These are phyloP conservation scores for Epinotia bilunana DNA, from an alignment of 2,888 invertebrate species.

Conservation along the genomic window DNA sequence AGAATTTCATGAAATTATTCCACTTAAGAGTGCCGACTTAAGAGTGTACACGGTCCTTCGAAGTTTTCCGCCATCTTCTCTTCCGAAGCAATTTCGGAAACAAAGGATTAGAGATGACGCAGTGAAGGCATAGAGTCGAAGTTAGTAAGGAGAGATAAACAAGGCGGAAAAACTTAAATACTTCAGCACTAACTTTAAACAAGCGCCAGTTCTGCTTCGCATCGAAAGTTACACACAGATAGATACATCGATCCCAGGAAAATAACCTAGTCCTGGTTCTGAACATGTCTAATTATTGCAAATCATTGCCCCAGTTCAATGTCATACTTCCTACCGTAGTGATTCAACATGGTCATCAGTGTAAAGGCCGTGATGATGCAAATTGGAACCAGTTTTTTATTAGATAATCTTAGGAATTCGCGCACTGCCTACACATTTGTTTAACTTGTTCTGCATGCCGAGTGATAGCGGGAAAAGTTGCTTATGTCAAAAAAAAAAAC, in stretches of 20 bases:
- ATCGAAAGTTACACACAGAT: not conserved
- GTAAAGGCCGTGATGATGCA: constrained; percentile 37
- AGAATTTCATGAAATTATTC: too few species aligned
- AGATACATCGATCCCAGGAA: not conserved
- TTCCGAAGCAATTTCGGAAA: too few species aligned
- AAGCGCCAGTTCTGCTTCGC: not conserved
- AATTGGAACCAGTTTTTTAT: constrained; percentile 45
- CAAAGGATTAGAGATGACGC: too few species aligned
- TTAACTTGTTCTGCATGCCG: not conserved
- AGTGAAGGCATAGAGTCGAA: too few species aligned
- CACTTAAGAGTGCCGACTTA: too few species aligned
- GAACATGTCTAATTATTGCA: constrained; percentile 13
- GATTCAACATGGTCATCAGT: constrained; percentile 42
- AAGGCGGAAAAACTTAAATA: too few species aligned
- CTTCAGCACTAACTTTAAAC: not conserved
- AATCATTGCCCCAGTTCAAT: constrained; percentile 29
- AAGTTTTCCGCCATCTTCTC: too few species aligned
- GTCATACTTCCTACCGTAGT: constrained; percentile 36
- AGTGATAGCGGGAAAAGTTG: constrained; percentile 7
- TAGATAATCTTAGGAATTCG: constrained; percentile 45
- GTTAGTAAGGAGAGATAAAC: too few species aligned
- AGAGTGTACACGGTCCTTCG: too few species aligned
- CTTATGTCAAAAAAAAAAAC: not conserved
- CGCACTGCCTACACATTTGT: constrained; percentile 17
- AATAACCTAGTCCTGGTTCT: not conserved